phyloP scores from a whole-genome alignment of 2,797 vertebrate genomes.

The Acanthurus leucopareius region DNA sequence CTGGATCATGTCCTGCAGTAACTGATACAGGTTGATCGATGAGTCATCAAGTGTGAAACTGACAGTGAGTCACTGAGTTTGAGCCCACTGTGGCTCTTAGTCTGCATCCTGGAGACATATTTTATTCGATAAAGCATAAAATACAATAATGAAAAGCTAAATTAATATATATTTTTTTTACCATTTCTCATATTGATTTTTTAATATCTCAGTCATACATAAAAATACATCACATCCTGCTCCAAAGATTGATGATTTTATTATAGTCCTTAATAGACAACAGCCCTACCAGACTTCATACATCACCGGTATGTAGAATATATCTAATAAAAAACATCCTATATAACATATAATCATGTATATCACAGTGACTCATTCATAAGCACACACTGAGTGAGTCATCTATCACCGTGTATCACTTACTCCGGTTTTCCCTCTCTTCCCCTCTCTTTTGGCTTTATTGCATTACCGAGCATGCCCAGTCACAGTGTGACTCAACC shows the following conservation, averaged over 20 bases:
- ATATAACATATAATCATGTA: slow-evolving; percentile 63
- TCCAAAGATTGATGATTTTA: slow-evolving; percentile 11
- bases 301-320: slow-evolving; percentile 29
- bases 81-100: slow-evolving; percentile 29
- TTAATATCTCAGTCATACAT: neutral
- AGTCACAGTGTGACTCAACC: slow-evolving; percentile 69
- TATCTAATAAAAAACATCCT: slow-evolving; percentile 8
- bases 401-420: slow-evolving; percentile 59
- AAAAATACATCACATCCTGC: neutral
- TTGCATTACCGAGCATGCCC: slow-evolving; percentile 63
- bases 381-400: slow-evolving; percentile 71
- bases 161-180: slow-evolving; percentile 27
- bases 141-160: neutral
- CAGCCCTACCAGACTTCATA: slow-evolving; percentile 1
- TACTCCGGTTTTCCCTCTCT: slow-evolving; percentile 14
- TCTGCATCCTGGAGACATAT: slow-evolving; percentile 35
- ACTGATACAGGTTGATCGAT: slow-evolving; percentile 55
- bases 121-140: slow-evolving; percentile 35
- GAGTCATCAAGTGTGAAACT: slow-evolving; percentile 56
- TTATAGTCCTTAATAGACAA: slow-evolving; percentile 16
- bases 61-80: slow-evolving; percentile 57
- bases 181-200: slow-evolving; percentile 7
- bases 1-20: slow-evolving; percentile 1
- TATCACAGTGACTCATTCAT: slow-evolving; percentile 72
- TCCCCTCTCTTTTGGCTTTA: slow-evolving; percentile 29